Base-by-base conservation (phyloP, 2,888 invertebrate genomes). In the Coleophora deauratella region DNA sequence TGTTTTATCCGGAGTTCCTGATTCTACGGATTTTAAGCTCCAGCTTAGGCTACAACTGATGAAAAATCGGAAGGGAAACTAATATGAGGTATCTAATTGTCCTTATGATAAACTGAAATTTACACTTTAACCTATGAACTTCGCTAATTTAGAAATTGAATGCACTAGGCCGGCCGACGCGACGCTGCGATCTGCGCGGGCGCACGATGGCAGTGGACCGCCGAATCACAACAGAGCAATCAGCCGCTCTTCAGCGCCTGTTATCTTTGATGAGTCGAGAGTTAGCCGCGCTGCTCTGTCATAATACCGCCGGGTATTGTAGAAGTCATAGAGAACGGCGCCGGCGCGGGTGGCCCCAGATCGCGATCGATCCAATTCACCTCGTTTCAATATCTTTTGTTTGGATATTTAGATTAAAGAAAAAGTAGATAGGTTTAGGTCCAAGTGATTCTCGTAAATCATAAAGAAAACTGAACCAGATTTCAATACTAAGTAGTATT, bases 241-340 rank as follows among this genome's bases (percentile, higher is more conserved):
- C 76, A 78, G 60, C 50, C 51, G 62, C 69, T 62, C 60, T 76
- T 74, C 71, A 75, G 61, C 61, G 68, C 57, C 63, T 77, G 66
- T 79, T 79, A 74, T 70, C 69, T 72, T 73, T 69, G 67, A 74
- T 71, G 72, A 72, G 67, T 77, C 59, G 64, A 66, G 68, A 69
- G 65, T 67, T 63, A 63, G 55, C 51, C 50, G 54, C 47, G 57
- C 55, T 67, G 66, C 59, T 62, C 61, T 58, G 65, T 62, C 61
- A 66, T 54, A 58, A 50, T 12, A 37, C 15, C 38, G 41, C 34
- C 40, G 9, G 21, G 21, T 21, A 37, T 14, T 27, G 37, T 12
- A 27, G 21, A 21, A 4, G 37, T 32, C 13, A 13, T 13, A 27
- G 38, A 14, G 35, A 35, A 49, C 28, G 35, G 46, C 53, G 68